Base-by-base conservation (phyloP, 2,888 invertebrate genomes). In the Drosophila recens region DNA sequence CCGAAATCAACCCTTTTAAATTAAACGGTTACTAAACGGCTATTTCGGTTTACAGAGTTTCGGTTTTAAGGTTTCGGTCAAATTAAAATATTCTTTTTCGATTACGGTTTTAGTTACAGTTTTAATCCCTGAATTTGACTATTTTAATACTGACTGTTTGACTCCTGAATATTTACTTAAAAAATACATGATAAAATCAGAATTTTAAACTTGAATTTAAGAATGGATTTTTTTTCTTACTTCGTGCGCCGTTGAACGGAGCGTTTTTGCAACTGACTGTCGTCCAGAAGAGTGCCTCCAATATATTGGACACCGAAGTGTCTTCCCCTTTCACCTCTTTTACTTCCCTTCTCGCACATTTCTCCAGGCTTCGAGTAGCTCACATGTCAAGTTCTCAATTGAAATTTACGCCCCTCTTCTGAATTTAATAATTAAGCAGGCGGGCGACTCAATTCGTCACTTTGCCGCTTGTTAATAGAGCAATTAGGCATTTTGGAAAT, bases 401-500 rank as follows among this genome's bases (percentile, higher is more conserved):
- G 57, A 66, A 65, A 70, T 65, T 54, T 36, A 52, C 54, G 63
- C 71, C 56, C 51, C 34, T 30, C 56, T 51, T 10, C 45, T 9
- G 17, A 36, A 20, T 8, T 68, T 42, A 75, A 68, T 69, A 69
- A 69, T 75, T 69, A 38, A 69, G 20, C 34, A 20, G 13, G 9
- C 23, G 33, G n/a, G 56, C 45, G 43, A 40, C 36, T 57, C 48
- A 33, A 57, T 57, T 63, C 30, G 42, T 52, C 51, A 46, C 30
- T 43, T 61, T 42, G 40, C 30, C 54, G 57, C 13, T 53, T 54
- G 17, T n/a, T 46, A 40, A 52, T 34, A 43, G 38, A n/a, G 15
- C 59, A 67, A 57, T 61, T 57, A 57, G 17, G 5, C 23, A 52
- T 27, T 48, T 58, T 27, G 11, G 11, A 34, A 13, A 9, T 36